Conservation (phyloP, 2,797 vertebrate genomes). For the Serranus cabrilla region DNA sequence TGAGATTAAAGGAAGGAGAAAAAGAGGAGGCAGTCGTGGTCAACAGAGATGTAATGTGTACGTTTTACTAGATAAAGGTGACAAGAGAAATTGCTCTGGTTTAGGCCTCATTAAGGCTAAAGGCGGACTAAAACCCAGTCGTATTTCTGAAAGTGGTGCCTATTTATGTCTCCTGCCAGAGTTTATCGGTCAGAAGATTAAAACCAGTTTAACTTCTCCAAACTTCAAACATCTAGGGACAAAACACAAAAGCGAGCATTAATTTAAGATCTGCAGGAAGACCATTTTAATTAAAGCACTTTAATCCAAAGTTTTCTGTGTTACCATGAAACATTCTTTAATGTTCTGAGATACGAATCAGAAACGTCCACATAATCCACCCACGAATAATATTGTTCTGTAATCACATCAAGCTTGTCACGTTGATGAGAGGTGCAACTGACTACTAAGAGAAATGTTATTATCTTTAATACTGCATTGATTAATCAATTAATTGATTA, state of each 20-base stretch:
- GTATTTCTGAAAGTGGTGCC: slow-evolving; percentile 36
- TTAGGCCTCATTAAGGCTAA: slow-evolving; percentile 66
- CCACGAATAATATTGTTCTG: background rate
- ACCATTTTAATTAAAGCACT: slow-evolving; percentile 13
- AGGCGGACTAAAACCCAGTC: slow-evolving; percentile 45
- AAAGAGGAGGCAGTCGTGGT: slow-evolving; percentile 48
- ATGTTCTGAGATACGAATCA: slow-evolving; percentile 3
- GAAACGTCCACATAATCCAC: background rate
- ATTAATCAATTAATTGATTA: background rate
- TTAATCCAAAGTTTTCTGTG: slow-evolving; percentile 19
- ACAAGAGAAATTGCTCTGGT: slow-evolving; percentile 68
- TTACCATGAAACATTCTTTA: slow-evolving; percentile 5
- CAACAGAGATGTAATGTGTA: slow-evolving; percentile 60
- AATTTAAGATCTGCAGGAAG: slow-evolving; percentile 23
- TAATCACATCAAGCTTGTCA: slow-evolving; percentile 7
- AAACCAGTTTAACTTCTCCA: slow-evolving; percentile 40
- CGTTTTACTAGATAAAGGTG: slow-evolving; percentile 70
- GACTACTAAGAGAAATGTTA: background rate
- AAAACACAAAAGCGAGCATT: slow-evolving; percentile 33
- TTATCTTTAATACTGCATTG: background rate
- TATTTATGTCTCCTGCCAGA: slow-evolving; percentile 43
- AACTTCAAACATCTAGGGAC: slow-evolving; percentile 26
- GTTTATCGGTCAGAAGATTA: slow-evolving; percentile 19
- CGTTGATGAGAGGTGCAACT: background rate
- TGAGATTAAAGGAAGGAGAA: slow-evolving; percentile 62